These are phyloP conservation scores for Yponomeuta evonymella DNA, from an alignment of 2,888 invertebrate genomes.

Conservation along the genomic window DNA sequence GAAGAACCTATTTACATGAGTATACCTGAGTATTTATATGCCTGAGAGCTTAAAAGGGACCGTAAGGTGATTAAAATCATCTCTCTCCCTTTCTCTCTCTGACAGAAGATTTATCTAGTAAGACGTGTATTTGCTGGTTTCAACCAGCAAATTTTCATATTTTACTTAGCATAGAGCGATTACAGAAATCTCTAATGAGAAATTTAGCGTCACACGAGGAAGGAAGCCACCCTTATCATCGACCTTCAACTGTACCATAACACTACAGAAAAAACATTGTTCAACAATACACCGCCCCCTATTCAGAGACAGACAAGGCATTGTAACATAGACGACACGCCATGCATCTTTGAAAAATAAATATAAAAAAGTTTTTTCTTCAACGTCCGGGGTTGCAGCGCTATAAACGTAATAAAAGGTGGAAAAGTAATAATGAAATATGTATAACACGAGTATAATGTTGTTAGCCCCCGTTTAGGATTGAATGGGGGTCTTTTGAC, in stretches of 20 bases:
- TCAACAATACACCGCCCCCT: conserved; percentile 73
- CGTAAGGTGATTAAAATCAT: no score
- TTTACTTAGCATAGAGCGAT: no score
- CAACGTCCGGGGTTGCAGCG: conserved; percentile 54
- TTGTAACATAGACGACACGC: conserved; percentile 42
- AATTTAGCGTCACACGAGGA: not conserved
- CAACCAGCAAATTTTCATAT: no score
- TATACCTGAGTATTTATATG: no score
- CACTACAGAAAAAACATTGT: conserved; percentile 52
- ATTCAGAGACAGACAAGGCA: conserved; percentile 46
- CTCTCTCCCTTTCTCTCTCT: no score
- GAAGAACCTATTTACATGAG: no score
- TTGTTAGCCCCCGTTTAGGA: conserved; percentile 66
- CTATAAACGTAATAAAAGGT: conserved; percentile 72
- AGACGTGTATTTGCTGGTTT: no score
- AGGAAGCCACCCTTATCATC: conserved; percentile 8
- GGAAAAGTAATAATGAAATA: conserved; percentile 72
- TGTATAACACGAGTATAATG: conserved; percentile 75
- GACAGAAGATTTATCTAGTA: no score
- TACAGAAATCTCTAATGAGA: not conserved
- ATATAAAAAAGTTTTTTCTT: conserved; percentile 28
- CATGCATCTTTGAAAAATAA: conserved; percentile 42
- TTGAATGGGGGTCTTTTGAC: conserved; percentile 65
- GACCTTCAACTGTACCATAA: conserved; percentile 38
- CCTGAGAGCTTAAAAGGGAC: no score